Conservation (phyloP, 2,888 invertebrate genomes). For the Bibio marci region DNA sequence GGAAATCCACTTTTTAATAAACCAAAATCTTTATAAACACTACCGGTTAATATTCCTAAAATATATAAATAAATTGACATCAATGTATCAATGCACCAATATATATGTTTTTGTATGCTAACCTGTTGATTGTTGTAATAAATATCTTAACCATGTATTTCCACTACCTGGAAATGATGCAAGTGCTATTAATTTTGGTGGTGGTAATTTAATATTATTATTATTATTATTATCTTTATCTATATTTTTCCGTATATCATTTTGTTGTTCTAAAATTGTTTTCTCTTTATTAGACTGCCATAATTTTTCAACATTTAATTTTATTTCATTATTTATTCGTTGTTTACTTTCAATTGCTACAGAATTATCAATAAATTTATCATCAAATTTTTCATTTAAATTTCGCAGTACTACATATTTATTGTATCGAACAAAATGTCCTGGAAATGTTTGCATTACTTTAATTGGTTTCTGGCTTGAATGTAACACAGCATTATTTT, state of each 20-base stretch:
- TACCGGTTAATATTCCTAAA: conserved; percentile 56
- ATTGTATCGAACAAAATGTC: conserved; percentile 4
- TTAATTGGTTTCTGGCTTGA: conserved; percentile 4
- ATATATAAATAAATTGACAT: conserved; percentile 4
- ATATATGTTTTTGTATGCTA: conserved; percentile 2
- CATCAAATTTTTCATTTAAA: background rate
- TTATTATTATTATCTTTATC: background rate
- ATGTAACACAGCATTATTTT: background rate
- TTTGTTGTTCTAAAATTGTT: background rate
- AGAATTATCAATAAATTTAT: background rate
- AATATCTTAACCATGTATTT: conserved; percentile 66
- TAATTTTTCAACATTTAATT: conserved; percentile 1
- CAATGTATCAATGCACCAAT: background rate
- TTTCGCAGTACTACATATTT: conserved; percentile 1
- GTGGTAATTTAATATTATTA: no score
- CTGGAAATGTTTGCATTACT: conserved; percentile 5
- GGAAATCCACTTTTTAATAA: conserved; percentile 63
- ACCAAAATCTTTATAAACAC: conserved; percentile 67
- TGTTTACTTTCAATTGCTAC: background rate
- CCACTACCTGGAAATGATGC: conserved; percentile 74
- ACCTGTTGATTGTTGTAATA: conserved; percentile 65
- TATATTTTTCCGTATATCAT: background rate
- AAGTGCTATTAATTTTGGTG: conserved; percentile 37
- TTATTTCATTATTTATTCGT: background rate
- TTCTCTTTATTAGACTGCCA: background rate